A percentile compares a stretch with the other conserved stretches of the same genome.
Evolutionary conservation across 2,888 invertebrate genomes (phyloP).

Genomic region (Clostera curtula): DNA sequence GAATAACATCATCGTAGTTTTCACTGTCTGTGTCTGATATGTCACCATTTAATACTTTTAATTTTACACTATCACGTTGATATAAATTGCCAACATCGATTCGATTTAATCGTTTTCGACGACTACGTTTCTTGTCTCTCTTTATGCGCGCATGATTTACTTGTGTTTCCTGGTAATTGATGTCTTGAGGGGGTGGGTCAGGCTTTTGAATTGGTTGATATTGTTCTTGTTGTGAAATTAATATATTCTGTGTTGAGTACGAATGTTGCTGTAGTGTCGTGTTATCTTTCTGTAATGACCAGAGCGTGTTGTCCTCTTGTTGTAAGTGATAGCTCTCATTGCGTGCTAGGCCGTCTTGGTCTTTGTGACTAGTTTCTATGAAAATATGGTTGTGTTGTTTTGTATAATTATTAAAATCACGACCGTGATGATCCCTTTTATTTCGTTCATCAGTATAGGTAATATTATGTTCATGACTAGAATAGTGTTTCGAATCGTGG

Average conservation of each 20-base stretch:
- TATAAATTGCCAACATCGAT: slow-evolving; percentile 23
- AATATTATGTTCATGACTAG: slow-evolving; percentile 9
- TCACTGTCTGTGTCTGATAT: slow-evolving; percentile 43
- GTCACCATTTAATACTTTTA: slow-evolving; percentile 50
- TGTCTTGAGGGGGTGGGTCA: too few relatives aligned
- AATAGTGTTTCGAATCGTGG: slow-evolving; percentile 1
- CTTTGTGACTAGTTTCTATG: slow-evolving; percentile 3
- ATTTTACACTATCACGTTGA: too few relatives aligned
- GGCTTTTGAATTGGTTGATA: too few relatives aligned
- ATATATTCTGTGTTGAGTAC: too few relatives aligned
- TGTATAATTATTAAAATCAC: too few relatives aligned
- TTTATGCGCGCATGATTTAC: slow-evolving; percentile 41
- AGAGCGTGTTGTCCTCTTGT: too few relatives aligned
- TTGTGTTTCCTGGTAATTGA: too few relatives aligned
- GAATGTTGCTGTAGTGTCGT: slow-evolving; percentile 10
- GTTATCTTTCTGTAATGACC: slow-evolving; percentile 5
- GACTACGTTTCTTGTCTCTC: slow-evolving; percentile 25
- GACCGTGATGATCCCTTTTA: too few relatives aligned
- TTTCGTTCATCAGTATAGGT: too few relatives aligned
- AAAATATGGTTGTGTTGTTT: slow-evolving; percentile 5
- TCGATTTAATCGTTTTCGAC: slow-evolving; percentile 20
- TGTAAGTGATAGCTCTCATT: too few relatives aligned
- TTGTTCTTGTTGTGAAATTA: too few relatives aligned
- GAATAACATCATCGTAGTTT: slow-evolving; percentile 44
- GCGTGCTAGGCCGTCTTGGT: too few relatives aligned